These are phyloP conservation scores for Adrianichthys oophorus DNA, from an alignment of 2,797 vertebrate genomes.

Conservation along the genomic window DNA sequence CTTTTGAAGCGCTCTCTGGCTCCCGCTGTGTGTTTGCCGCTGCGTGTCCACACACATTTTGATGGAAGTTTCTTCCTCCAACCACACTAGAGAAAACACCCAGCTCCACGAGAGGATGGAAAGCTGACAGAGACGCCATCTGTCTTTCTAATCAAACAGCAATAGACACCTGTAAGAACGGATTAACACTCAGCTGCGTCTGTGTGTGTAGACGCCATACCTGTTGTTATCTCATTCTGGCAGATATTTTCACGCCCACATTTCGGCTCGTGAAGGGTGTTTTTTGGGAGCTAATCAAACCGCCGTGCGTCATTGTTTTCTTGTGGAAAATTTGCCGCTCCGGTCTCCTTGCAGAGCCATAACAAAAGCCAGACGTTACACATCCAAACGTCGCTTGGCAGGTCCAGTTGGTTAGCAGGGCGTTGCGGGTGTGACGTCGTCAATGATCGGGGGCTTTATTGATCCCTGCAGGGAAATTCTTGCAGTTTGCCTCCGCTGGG, in stretches of 20 bases:
- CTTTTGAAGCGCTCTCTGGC: conserved; percentile 52
- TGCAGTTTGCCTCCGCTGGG: conserved; percentile 16
- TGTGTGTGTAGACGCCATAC: conserved; percentile 11
- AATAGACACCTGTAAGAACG: conserved; percentile 34
- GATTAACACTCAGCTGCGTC: conserved; percentile 32
- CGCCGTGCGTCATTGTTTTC: conserved; percentile 14
- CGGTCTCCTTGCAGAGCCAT: conserved; percentile 8
- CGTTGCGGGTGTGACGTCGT: conserved; percentile 19
- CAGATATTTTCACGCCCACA: not conserved
- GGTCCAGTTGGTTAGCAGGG: conserved; percentile 35
- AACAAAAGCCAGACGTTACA: conserved; percentile 7
- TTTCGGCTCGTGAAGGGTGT: conserved; percentile 14
- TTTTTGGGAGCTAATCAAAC: conserved; percentile 21
- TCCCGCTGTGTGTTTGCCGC: conserved; percentile 47
- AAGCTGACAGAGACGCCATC: conserved; percentile 66
- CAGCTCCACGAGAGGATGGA: conserved; percentile 42
- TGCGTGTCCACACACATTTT: conserved; percentile 18
- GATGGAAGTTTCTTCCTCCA: conserved; percentile 22
- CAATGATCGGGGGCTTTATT: conserved; percentile 47
- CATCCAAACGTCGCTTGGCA: conserved; percentile 33
- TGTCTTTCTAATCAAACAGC: conserved; percentile 65
- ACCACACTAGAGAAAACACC: conserved; percentile 17
- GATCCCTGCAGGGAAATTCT: conserved; percentile 56
- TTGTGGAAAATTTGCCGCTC: not conserved
- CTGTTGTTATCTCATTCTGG: conserved; percentile 36